A percentile compares a stretch with the other conserved stretches of the same genome.
Conservation (phyloP, 2,113 vertebrate genomes). For the Menidia beryllina region DNA sequence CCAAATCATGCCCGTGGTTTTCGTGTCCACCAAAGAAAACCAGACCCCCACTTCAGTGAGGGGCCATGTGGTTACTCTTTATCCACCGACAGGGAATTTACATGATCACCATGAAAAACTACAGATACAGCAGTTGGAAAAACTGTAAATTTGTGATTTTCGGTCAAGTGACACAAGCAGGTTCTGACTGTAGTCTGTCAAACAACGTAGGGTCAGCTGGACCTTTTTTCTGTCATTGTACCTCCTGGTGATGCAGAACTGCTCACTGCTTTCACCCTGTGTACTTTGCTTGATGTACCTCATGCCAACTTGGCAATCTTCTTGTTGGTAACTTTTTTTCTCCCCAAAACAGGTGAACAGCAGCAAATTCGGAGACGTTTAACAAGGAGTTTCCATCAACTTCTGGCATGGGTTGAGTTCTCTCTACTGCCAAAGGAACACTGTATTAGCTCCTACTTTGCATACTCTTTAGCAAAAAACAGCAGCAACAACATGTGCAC, state of each 20-base stretch:
- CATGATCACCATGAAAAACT: neutral
- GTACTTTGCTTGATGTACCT: neutral
- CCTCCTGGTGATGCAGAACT: too few species aligned
- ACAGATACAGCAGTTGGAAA: too few species aligned
- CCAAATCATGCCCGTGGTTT: neutral
- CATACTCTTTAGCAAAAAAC: neutral
- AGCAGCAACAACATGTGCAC: neutral
- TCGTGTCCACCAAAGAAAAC: conserved; percentile 8
- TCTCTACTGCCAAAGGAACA: too few species aligned
- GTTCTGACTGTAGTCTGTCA: too few species aligned
- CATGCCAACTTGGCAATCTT: neutral
- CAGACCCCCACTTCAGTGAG: neutral
- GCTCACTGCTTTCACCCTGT: neutral
- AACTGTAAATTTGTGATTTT: neutral
- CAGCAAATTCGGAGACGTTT: neutral
- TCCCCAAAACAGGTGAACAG: too few species aligned
- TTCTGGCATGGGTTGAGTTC: neutral
- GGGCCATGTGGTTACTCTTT: neutral
- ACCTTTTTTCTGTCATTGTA: too few species aligned
- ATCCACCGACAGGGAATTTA: neutral
- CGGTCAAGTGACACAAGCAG: neutral
- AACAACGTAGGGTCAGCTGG: too few species aligned
- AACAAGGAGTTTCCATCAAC: neutral
- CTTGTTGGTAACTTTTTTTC: neutral
- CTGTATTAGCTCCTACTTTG: neutral